Percentiles rank a stretch among this genome's conserved stretches.
phyloP scores from a whole-genome alignment of 2,888 invertebrate genomes.

The Lithophane socia region DNA sequence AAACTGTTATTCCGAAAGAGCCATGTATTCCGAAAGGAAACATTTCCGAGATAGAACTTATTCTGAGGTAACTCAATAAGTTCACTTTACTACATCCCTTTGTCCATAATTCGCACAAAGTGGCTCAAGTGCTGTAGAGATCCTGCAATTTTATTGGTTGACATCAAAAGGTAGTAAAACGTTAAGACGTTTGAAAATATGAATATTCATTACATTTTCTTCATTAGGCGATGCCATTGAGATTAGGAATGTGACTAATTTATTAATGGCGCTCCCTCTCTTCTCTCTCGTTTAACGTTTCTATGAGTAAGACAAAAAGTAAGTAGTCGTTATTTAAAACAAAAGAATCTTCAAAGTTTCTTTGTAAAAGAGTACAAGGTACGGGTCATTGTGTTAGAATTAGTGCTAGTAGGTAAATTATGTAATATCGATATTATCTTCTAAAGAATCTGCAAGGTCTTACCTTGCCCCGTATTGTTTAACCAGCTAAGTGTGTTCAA shows the following conservation, averaged over 20 bases:
- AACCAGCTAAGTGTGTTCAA: conserved; percentile 53
- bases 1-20: neutral
- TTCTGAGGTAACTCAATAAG: conserved; percentile 35
- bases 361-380: neutral
- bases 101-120: conserved; percentile 36
- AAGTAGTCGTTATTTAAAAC: neutral
- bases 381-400: neutral
- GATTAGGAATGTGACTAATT: conserved; percentile 47
- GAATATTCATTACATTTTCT: conserved; percentile 57
- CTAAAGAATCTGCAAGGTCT: conserved; percentile 43
- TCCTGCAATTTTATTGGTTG: conserved; percentile 53
- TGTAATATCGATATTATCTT: conserved; percentile 20
- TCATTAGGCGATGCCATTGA: conserved; percentile 39
- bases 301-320: conserved; percentile 7
- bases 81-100: conserved; percentile 42
- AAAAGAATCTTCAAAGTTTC: neutral
- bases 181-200: conserved; percentile 54
- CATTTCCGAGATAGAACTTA: conserved; percentile 23
- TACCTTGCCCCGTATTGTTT: conserved; percentile 58
- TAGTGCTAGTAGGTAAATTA: neutral
- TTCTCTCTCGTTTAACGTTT: conserved; percentile 3
- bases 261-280: conserved; percentile 28
- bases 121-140: conserved; percentile 16
- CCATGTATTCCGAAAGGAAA: neutral
- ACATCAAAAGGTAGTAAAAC: conserved; percentile 59